Conservation (phyloP, 2,797 vertebrate genomes). For the Trachurus trachurus region DNA sequence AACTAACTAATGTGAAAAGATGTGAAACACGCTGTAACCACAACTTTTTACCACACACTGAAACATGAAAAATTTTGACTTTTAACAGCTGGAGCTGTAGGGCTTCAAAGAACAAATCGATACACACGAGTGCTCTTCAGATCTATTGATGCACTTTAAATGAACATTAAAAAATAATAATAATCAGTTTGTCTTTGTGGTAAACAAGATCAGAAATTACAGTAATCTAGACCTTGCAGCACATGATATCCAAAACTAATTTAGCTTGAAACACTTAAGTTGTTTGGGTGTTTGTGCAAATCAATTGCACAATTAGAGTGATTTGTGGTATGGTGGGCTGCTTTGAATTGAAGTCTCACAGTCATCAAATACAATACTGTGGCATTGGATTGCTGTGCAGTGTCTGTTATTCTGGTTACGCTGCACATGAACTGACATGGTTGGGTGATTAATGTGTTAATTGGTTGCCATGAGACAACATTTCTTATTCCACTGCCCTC, state of each 20-base stretch:
- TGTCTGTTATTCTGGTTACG: neutral
- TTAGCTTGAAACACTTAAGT: neutral
- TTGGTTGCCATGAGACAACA: slow-evolving; percentile 18
- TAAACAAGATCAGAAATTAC: neutral
- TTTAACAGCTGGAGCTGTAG: neutral
- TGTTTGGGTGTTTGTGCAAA: neutral
- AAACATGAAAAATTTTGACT: neutral
- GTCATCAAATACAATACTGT: neutral
- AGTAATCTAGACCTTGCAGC: neutral
- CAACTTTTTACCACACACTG: neutral
- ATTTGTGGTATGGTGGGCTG: neutral
- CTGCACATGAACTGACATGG: neutral
- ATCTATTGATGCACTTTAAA: neutral
- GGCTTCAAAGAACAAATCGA: neutral
- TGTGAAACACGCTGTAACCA: no score
- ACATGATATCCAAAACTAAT: neutral
- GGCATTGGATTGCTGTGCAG: neutral
- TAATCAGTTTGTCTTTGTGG: neutral
- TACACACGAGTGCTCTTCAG: neutral
- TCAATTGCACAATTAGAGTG: neutral
- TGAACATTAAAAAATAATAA: neutral
- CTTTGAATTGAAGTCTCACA: neutral
- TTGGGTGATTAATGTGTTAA: slow-evolving; percentile 14
- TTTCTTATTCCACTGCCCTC: neutral
- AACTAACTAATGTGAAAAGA: no score